A percentile compares a stretch with the other conserved stretches of the same genome.
phyloP scores from a whole-genome alignment of 2,888 invertebrate species.

The Pollenia labialis region DNA sequence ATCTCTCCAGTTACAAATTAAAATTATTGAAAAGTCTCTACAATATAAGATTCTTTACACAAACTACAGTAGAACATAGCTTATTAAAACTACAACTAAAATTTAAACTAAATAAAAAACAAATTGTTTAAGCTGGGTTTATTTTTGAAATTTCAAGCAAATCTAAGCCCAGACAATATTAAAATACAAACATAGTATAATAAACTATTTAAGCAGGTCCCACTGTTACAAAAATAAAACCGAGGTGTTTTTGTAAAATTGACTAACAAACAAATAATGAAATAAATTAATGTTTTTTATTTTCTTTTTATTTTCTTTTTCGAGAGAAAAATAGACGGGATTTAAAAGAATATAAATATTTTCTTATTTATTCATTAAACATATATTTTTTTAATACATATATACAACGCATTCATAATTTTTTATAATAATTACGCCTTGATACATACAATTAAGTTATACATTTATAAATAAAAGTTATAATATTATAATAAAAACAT shows the following conservation, averaged over 20 bases:
- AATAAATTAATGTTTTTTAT: not conserved
- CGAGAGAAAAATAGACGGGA: not conserved
- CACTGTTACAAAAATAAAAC: not conserved
- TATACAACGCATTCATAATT: constrained; percentile 4
- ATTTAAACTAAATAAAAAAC: too few relatives aligned
- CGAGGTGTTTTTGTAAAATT: too few relatives aligned
- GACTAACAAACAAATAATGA: not conserved
- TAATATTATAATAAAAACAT: not conserved
- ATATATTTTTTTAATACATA: constrained; percentile 42
- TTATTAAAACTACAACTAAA: not conserved
- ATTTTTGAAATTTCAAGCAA: too few relatives aligned
- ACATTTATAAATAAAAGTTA: not conserved
- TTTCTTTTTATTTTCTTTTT: too few relatives aligned
- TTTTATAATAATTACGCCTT: constrained; percentile 45
- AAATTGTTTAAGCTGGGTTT: too few relatives aligned
- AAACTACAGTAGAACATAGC: not conserved
- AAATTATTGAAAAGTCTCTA: not conserved
- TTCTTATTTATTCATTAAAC: constrained; percentile 21
- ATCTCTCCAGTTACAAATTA: not conserved
- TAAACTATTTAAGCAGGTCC: constrained; percentile 3
- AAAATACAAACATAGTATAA: too few relatives aligned
- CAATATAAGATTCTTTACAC: not conserved
- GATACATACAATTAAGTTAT: constrained; percentile 5
- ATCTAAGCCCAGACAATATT: too few relatives aligned
- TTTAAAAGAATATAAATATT: not conserved